Evolutionary conservation across 1,140 invertebrate species (phyloP).

Genomic region (Phymorhynchus buccinoides): DNA sequence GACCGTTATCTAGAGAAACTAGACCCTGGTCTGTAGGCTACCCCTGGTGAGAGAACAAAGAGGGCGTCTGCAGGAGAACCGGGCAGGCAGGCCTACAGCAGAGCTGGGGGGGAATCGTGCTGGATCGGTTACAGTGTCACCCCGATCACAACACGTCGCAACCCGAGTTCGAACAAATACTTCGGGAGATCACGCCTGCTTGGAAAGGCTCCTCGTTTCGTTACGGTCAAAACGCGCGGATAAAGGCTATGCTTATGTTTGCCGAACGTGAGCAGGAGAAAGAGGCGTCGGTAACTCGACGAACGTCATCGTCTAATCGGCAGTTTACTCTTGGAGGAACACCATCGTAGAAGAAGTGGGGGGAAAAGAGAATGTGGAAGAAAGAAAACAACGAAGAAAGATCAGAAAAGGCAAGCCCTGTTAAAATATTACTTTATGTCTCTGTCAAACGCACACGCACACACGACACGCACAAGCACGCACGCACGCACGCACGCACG

Average conservation of each 20-base stretch:
- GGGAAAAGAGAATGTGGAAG: too few relatives aligned
- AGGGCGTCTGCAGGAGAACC: background rate
- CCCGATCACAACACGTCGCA: conserved; percentile 20
- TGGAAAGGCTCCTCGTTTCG: conserved; percentile 25
- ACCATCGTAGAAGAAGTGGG: background rate
- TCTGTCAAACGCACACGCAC: too few relatives aligned
- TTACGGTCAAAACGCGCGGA: conserved; percentile 23
- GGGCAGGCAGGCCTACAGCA: too few relatives aligned
- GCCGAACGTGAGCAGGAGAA: conserved; percentile 20
- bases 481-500: too few relatives aligned
- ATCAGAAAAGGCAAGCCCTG: too few relatives aligned
- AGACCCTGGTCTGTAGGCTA: too few relatives aligned
- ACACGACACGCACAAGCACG: too few relatives aligned
- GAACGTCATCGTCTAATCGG: conserved; percentile 18
- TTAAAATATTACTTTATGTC: too few relatives aligned
- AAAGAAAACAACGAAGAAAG: too few relatives aligned
- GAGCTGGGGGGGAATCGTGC: background rate
- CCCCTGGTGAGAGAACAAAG: background rate
- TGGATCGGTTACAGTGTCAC: background rate
- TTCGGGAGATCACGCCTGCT: conserved; percentile 25
- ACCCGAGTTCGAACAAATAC: conserved; percentile 31
- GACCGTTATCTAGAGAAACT: too few relatives aligned
- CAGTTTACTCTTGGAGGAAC: conserved; percentile 3
- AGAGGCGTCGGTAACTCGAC: conserved; percentile 11
- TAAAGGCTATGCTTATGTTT: conserved; percentile 39